A percentile compares a stretch with the other conserved stretches of the same genome.
phyloP scores from a whole-genome alignment of 1,140 invertebrate species.

The Philopotamus ludificatus region DNA sequence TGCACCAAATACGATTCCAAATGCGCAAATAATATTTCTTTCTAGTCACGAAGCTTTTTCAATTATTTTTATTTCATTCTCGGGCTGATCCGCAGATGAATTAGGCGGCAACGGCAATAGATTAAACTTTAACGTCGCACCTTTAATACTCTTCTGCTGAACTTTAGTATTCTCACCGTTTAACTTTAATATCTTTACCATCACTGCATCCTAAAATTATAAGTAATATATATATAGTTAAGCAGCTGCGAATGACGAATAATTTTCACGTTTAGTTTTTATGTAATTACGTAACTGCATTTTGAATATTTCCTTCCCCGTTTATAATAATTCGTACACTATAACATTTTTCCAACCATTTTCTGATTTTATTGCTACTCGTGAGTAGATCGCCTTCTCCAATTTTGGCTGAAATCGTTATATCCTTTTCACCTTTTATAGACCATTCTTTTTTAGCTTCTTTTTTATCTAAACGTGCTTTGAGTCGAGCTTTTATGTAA shows the following conservation, averaged over 20 bases:
- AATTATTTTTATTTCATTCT: neutral
- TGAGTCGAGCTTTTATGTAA: slow-evolving; percentile 4
- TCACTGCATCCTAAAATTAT: too few relatives aligned
- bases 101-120: neutral
- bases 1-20: neutral
- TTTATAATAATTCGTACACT: slow-evolving; percentile 15
- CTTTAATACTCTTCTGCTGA: slow-evolving; percentile 10
- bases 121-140: slow-evolving; percentile 3
- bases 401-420: neutral
- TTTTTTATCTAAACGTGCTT: slow-evolving; percentile 5
- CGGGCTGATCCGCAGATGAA: too few relatives aligned
- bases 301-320: neutral
- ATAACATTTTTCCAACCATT: slow-evolving; percentile 16
- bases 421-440: slow-evolving; percentile 15
- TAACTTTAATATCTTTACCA: too few relatives aligned
- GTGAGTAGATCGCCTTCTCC: slow-evolving; percentile 10
- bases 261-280: too few relatives aligned
- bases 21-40: slow-evolving; percentile 9
- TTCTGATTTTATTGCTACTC: neutral
- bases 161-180: slow-evolving; percentile 10
- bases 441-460: slow-evolving; percentile 5
- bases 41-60: slow-evolving; percentile 21
- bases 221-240: too few relatives aligned
- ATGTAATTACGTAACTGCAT: too few relatives aligned
- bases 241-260: too few relatives aligned